Conservation (phyloP, 2,888 invertebrate species). For the Meghimatium bilineatum region DNA sequence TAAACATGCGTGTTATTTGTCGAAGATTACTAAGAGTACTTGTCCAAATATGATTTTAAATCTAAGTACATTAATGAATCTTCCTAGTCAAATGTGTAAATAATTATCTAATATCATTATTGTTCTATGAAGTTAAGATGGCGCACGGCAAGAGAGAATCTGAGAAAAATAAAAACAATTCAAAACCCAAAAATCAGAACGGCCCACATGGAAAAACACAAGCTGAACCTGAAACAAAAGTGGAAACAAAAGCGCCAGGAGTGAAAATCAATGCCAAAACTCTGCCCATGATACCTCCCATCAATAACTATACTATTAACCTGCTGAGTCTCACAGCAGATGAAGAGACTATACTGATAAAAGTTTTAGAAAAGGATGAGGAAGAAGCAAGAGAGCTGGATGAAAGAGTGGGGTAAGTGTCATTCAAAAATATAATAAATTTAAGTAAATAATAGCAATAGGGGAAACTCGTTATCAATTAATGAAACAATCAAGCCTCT, state of each 20-base stretch:
- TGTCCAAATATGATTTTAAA: too few species aligned
- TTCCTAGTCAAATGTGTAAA: neutral
- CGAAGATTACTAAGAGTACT: too few species aligned
- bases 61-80: too few species aligned
- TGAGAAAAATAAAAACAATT: neutral
- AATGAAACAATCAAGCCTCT: too few species aligned
- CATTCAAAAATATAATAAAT: too few species aligned
- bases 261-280: neutral
- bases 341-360: neutral
- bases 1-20: too few species aligned
- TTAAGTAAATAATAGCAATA: too few species aligned
- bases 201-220: too few species aligned
- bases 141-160: neutral
- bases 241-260: neutral
- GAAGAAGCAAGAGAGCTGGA: neutral
- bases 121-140: neutral
- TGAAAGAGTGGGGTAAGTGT: constrained; percentile 26
- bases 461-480: too few species aligned
- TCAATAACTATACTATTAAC: constrained; percentile 17
- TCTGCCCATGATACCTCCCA: constrained; percentile 8
- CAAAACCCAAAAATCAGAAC: too few species aligned
- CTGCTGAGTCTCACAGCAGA: constrained; percentile 4
- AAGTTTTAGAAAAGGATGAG: constrained; percentile 25
- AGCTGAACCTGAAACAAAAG: neutral
- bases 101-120: neutral